These are phyloP conservation scores for Psittacula cyanocephala DNA, from an alignment of 2,113 vertebrate genomes.

Conservation along the genomic window DNA sequence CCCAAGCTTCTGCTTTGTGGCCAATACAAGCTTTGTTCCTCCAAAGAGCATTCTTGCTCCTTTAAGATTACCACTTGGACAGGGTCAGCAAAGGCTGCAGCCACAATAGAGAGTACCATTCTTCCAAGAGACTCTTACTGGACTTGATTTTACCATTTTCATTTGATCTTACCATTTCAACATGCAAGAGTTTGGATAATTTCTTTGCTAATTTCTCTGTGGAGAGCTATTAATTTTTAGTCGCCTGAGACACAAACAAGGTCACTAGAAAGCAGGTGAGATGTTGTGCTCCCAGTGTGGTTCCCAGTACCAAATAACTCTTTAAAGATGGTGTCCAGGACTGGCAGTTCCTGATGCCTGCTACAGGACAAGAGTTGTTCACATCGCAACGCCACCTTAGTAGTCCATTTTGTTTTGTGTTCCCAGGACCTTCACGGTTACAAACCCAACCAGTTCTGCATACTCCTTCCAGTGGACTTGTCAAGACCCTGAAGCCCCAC, in stretches of 20 bases:
- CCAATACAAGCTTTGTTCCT: background rate
- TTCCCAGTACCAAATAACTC: background rate
- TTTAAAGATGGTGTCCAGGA: background rate
- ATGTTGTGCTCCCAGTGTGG: background rate
- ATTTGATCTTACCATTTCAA: background rate
- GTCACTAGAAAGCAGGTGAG: background rate
- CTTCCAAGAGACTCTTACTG: background rate
- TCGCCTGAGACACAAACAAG: background rate
- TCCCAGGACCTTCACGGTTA: constrained; percentile 82
- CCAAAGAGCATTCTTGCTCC: background rate
- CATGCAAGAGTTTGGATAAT: background rate
- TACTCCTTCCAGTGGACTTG: constrained; percentile 86
- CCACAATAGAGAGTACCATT: background rate
- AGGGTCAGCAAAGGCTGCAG: background rate
- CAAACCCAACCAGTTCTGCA: constrained; percentile 82
- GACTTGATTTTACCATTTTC: background rate
- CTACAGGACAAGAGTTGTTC: background rate
- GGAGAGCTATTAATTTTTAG: background rate
- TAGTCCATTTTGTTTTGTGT: background rate
- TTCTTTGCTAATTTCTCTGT: background rate
- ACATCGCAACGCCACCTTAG: background rate
- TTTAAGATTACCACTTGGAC: background rate
- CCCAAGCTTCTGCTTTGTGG: background rate
- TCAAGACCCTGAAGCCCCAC: constrained; percentile 66
- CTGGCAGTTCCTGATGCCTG: background rate